phyloP scores from a whole-genome alignment of 2,113 vertebrate species.

The Mesoclemmys tuberculata region DNA sequence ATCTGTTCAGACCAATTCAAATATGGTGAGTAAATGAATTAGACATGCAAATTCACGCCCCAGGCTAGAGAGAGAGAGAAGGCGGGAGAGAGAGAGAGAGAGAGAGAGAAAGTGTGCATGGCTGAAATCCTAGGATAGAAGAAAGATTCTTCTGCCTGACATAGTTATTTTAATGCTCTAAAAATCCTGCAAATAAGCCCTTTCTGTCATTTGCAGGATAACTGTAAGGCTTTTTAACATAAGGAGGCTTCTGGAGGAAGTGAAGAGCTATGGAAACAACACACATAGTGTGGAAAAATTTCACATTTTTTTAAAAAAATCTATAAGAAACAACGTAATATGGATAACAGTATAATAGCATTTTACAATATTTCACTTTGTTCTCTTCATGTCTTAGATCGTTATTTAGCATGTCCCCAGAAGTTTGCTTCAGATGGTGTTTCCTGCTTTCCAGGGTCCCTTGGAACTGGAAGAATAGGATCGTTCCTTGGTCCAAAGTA shows the following conservation, averaged over 20 bases:
- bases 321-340: slow-evolving; percentile 99
- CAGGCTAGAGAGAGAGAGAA: slow-evolving; percentile 68
- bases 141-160: slow-evolving; percentile 86
- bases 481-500: slow-evolving; percentile 90
- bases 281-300: slow-evolving; percentile 99
- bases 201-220: slow-evolving; percentile 85
- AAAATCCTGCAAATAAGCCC: slow-evolving; percentile 86
- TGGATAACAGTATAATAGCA: slow-evolving; percentile 99
- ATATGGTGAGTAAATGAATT: slow-evolving; percentile 83
- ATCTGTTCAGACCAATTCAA: slow-evolving; percentile 90
- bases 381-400: slow-evolving; percentile 97
- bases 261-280: slow-evolving; percentile 93
- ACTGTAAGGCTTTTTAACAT: slow-evolving; percentile 89
- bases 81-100: slow-evolving; percentile 38
- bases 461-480: slow-evolving; percentile 87
- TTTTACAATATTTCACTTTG: slow-evolving; percentile 99
- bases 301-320: slow-evolving; percentile 99
- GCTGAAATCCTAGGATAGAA: slow-evolving; percentile 89
- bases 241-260: slow-evolving; percentile 91
- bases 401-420: slow-evolving; percentile 95
- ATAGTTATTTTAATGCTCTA: slow-evolving; percentile 88
- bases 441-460: slow-evolving; percentile 91
- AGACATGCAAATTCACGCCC: slow-evolving; percentile 78
- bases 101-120: slow-evolving; percentile 78
- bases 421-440: slow-evolving; percentile 89